Evolutionary conservation across 2,113 vertebrate genomes (phyloP), one percentile per base, ranked within the genome.

Genomic region (Paramisgurnus dabryanus): DNA sequence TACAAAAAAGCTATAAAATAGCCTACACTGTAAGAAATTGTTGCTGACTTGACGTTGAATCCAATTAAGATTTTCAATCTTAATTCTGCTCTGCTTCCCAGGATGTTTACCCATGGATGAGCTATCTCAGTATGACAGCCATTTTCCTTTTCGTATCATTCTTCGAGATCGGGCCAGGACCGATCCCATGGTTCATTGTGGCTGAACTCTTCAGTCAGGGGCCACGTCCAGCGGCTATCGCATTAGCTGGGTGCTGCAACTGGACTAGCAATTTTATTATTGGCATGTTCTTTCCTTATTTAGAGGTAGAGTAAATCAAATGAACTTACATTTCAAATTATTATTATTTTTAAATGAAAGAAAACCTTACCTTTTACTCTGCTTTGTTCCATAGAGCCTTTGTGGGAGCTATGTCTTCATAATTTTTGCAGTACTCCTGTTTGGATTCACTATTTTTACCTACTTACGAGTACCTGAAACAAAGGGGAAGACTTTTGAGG

Each of bases 181-280:
- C 97, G 1, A 99, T 99, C 80, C 96, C 98, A 4, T 99, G 97
- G 97, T 99, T 99, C 66, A 98, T 99, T 0, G 98, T 98, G 9
- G 97, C 97, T 0, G 98, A 99, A n/a, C 88, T 98, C 49, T 99
- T 99, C 92, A 97, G 96, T 70, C 98, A 99, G 88, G 97, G 96
- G n/a, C 95, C 98, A 0, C 95, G 98, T 0, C 95, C 97, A 0
- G 94, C 97, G 0, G 98, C 98, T 64, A 93, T 99, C 0, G 95
- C 97, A 0, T 61, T 97, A 0, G 95, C 96, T 0, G 93, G 97
- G 4, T 98, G 94, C 90, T 93, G 93, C 91, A 99, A 99, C 90
- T 99, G 98, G 98, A 90, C 92, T 77, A 95, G 95, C 90, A 99
- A 99, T 88, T 98, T 98, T 90, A 87, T 98, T 0, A 79, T 98